Percentiles rank a stretch among this genome's conserved stretches.
These are phyloP conservation scores for Xestia ashworthii DNA, from an alignment of 2,888 invertebrate genomes.

Conservation along the genomic window DNA sequence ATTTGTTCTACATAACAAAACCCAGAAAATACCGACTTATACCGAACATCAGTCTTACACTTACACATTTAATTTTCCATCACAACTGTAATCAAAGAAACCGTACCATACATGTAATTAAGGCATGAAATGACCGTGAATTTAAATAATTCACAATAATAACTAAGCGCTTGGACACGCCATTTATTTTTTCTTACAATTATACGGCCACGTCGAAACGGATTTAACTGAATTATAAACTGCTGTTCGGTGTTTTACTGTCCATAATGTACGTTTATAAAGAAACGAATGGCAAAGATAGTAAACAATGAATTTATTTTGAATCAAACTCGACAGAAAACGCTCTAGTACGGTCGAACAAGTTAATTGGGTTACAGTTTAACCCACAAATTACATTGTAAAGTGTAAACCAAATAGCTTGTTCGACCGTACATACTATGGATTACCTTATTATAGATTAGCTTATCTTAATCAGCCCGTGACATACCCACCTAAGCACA, in stretches of 20 bases:
- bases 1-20: background rate
- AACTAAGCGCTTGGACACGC: constrained; percentile 4
- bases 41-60: background rate
- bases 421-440: too few relatives aligned
- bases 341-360: background rate
- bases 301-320: background rate
- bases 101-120: constrained; percentile 16
- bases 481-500: background rate
- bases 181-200: constrained; percentile 54
- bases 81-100: constrained; percentile 1
- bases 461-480: background rate
- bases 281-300: background rate
- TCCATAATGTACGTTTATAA: constrained; percentile 13
- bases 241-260: constrained; percentile 25
- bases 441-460: too few relatives aligned
- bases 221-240: constrained; percentile 52
- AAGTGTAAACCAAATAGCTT: too few relatives aligned
- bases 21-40: background rate
- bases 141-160: constrained; percentile 52
- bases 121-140: constrained; percentile 17
- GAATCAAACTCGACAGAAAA: background rate
- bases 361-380: too few relatives aligned
- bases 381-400: too few relatives aligned
- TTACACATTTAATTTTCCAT: background rate
- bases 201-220: constrained; percentile 35